phyloP scores from a whole-genome alignment of 1,140 invertebrate species.

The Berghia stephanieae region DNA sequence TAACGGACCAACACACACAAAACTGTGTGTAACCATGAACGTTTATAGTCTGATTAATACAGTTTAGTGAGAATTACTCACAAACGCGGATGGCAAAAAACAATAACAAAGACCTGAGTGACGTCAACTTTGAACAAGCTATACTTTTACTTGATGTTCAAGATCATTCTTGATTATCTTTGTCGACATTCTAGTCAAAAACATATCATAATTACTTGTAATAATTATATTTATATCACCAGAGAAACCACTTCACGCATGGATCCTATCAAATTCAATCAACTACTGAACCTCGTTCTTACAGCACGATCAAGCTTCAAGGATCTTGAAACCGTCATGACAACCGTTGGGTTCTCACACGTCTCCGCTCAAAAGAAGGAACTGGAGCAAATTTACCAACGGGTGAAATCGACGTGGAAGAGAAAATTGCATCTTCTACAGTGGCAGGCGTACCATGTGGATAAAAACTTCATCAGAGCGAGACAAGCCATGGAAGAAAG shows the following conservation, averaged over 20 bases:
- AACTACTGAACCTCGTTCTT: not conserved
- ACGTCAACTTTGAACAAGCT: too few species aligned
- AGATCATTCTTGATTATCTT: too few species aligned
- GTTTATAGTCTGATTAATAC: too few species aligned
- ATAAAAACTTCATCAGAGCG: constrained; percentile 47
- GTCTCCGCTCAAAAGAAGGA: not conserved
- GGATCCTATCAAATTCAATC: not conserved
- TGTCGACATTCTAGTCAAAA: too few species aligned
- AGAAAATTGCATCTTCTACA: constrained; percentile 37
- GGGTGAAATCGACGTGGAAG: constrained; percentile 8
- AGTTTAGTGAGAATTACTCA: too few species aligned
- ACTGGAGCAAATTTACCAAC: not conserved
- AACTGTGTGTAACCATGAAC: too few species aligned
- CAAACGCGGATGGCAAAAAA: too few species aligned
- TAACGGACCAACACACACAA: too few species aligned
- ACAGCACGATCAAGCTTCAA: not conserved
- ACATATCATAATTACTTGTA: too few species aligned
- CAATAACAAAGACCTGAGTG: too few species aligned
- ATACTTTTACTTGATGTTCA: too few species aligned
- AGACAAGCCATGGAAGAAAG: constrained; percentile 52
- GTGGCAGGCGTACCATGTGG: constrained; percentile 43
- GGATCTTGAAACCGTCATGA: not conserved
- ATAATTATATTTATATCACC: too few species aligned
- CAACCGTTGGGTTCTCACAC: not conserved
- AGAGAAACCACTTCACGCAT: not conserved